Conservation (phyloP, 2,113 vertebrate genomes). For the Atractosteus spatula region DNA sequence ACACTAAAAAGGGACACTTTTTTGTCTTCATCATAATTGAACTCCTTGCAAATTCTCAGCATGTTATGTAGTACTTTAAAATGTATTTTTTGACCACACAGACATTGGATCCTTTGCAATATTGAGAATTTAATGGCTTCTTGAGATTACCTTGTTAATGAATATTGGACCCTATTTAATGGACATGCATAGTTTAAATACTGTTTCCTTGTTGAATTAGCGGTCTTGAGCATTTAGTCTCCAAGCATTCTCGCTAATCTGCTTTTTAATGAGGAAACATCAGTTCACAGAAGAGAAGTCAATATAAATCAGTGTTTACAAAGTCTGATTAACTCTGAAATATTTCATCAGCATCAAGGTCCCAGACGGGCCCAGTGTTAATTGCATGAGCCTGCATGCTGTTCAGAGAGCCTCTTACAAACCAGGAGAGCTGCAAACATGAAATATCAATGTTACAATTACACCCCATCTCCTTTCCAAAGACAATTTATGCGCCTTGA, state of each 20-base stretch:
- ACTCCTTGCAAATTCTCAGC: conserved; percentile 12
- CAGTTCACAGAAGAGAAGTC: conserved; percentile 94
- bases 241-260: conserved; percentile 85
- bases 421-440: conserved; percentile 57
- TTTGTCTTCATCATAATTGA: too few relatives aligned
- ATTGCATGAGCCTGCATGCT: conserved; percentile 66
- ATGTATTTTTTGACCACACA: conserved; percentile 14
- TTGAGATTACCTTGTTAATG: conserved; percentile 48
- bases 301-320: conserved; percentile 99
- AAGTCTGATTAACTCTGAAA: conserved; percentile 96
- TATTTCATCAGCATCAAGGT: conserved; percentile 83
- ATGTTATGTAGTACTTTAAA: conserved; percentile 19
- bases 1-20: too few relatives aligned
- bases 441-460: conserved; percentile 74
- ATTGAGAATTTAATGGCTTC: conserved; percentile 37
- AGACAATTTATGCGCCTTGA: conserved; percentile 77
- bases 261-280: conserved; percentile 97
- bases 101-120: conserved; percentile 13
- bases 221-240: conserved; percentile 68
- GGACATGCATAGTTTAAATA: conserved; percentile 54
- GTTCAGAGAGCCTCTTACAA: conserved; percentile 55
- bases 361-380: conserved; percentile 79
- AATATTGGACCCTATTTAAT: conserved; percentile 47
- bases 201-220: conserved; percentile 75
- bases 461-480: conserved; percentile 65